These are phyloP conservation scores for Podarcis lilfordi DNA, from an alignment of 2,797 vertebrate genomes.

Conservation along the genomic window DNA sequence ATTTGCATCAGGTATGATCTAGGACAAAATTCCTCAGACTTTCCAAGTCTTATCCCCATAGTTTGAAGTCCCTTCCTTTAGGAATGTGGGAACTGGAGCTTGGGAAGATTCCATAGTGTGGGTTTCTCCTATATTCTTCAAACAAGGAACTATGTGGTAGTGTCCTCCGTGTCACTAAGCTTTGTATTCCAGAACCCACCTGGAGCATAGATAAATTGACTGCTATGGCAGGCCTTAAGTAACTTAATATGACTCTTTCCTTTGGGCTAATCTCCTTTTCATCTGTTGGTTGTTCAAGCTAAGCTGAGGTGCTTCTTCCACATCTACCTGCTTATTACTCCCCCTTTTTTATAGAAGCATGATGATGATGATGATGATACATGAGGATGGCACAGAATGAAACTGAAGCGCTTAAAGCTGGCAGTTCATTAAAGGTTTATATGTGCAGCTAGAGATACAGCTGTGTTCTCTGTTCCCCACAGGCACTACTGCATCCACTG, in stretches of 20 bases:
- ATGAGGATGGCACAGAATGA: neutral
- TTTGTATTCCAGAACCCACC: neutral
- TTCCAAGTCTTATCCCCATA: no score
- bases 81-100: neutral
- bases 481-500: neutral
- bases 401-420: neutral
- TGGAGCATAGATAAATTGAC: neutral
- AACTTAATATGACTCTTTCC: neutral
- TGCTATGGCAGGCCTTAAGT: neutral
- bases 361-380: neutral
- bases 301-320: neutral
- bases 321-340: neutral
- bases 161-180: neutral
- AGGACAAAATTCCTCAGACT: neutral
- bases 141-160: neutral
- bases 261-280: neutral
- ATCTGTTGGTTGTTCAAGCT: neutral
- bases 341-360: neutral
- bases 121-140: neutral
- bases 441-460: neutral
- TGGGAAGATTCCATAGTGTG: neutral
- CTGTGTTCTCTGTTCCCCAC: neutral
- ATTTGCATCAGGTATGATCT: neutral
- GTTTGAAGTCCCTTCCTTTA: neutral
- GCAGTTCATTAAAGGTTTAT: slow-evolving; percentile 7